Evolutionary conservation across 2,797 vertebrate genomes (phyloP).

Genomic region (Anisognathus igniventris): DNA sequence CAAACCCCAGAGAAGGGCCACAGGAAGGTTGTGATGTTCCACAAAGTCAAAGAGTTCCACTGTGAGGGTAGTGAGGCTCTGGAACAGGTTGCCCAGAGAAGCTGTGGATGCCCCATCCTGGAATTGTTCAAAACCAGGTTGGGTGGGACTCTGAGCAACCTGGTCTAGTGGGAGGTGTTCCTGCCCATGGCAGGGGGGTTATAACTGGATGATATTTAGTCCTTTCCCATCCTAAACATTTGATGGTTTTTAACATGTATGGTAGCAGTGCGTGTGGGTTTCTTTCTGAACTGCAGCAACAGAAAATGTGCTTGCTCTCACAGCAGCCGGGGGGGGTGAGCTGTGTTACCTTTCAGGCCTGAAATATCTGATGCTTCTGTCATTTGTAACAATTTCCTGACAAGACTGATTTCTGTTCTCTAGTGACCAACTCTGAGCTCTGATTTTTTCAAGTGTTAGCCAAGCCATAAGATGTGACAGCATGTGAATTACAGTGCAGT

Average conservation of each 20-base stretch:
- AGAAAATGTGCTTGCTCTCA: not conserved
- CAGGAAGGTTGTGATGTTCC: not conserved
- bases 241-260: accelerated
- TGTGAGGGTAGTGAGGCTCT: not conserved
- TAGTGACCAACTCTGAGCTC: not conserved
- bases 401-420: not conserved
- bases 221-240: not conserved
- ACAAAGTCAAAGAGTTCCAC: too few species aligned
- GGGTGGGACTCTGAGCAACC: not conserved
- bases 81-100: not conserved
- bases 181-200: not conserved
- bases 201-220: not conserved
- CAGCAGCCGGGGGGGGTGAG: not conserved
- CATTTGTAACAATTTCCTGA: not conserved
- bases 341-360: not conserved
- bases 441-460: not conserved
- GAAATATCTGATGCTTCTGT: not conserved
- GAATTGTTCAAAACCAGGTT: not conserved
- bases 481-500: conserved; percentile 30
- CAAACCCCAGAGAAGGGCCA: accelerated
- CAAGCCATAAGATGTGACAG: conserved; percentile 13
- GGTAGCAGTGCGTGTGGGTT: accelerated
- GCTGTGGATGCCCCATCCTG: not conserved
- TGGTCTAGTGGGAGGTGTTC: not conserved
- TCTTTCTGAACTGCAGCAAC: not conserved